Base-by-base conservation (phyloP, 2,797 vertebrate species). In the Rhinichthys osculus region DNA sequence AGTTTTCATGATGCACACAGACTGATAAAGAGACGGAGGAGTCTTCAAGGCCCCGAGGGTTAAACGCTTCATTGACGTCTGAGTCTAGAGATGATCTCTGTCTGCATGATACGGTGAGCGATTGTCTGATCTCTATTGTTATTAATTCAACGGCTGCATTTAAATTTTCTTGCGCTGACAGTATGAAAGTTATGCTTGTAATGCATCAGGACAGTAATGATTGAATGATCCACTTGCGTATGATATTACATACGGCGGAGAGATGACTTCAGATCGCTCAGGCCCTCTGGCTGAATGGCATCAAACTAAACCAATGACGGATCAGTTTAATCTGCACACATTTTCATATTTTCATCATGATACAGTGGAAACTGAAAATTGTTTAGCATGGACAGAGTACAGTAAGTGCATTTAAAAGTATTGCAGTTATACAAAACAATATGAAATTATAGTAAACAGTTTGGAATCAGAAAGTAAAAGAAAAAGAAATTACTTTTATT, bases 111-210 rank as follows among this genome's bases (percentile, higher is more conserved):
- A 30, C n/a, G 66, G 8, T 73, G 82, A 82, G 82, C 16, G 66
- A 64, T 85, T 85, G 44, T 62, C 80, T 76, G 84, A 83, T 85
- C 83, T 80, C 14, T 64, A 57, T 80, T 87, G 74, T 74, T 69
- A 80, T 78, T 87, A 85, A 76, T 82, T 67, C 73, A 72, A n/a
- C 78, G 47, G 70, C 35, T 38, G 54, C 38, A 82, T 82, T 74
- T 71, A 38, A 44, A 81, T 54, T 66, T 54, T 33, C 38, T 23
- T 81, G 81, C 16, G 21, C 30, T 77, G 64, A 73, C 47, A 50
- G 70, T 50, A 23, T 79, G 47, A 30, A 71, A 59, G 52, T 79
- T 83, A 70, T 54, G 81, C 16, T 50, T 38, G 33, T 72, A 82
- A 66, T 30, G 72, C 33, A 42, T 79, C 67, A 79, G 66, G 42